Conservation (phyloP, 2,888 invertebrate genomes). For the Parochlus steinenii region DNA sequence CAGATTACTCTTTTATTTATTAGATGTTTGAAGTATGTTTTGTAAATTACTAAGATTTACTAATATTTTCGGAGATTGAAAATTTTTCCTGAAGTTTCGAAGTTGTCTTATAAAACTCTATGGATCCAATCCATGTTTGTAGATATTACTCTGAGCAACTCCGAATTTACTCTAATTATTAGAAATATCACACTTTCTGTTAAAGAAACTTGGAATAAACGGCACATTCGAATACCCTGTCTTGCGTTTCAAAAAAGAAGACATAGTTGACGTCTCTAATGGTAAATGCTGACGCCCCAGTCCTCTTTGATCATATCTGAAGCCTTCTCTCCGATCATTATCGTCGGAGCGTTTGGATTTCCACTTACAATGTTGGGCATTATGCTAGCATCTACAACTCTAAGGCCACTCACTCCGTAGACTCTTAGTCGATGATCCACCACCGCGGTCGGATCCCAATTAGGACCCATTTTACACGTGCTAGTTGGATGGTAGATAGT, state of each 20-base stretch:
- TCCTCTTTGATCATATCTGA: constrained; percentile 81
- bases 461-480: constrained; percentile 77
- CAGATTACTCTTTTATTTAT: no score
- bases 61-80: no score
- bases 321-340: constrained; percentile 83
- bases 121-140: neutral
- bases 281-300: constrained; percentile 42
- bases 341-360: constrained; percentile 76
- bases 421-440: constrained; percentile 63
- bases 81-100: no score
- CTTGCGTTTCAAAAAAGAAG: constrained; percentile 1
- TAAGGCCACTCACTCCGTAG: constrained; percentile 56
- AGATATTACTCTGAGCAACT: neutral
- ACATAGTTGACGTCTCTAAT: no score
- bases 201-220: constrained; percentile 1
- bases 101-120: no score
- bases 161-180: neutral
- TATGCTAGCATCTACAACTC: constrained; percentile 71
- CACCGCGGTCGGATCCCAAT: constrained; percentile 55
- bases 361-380: constrained; percentile 83
- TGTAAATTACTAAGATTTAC: no score
- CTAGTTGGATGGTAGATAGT: constrained; percentile 77
- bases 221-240: neutral
- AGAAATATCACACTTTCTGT: neutral
- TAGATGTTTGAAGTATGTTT: no score